Evolutionary conservation across 2,888 invertebrate genomes (phyloP), one percentile per base, ranked within the genome.

Genomic region (Drosophila mimetica): DNA sequence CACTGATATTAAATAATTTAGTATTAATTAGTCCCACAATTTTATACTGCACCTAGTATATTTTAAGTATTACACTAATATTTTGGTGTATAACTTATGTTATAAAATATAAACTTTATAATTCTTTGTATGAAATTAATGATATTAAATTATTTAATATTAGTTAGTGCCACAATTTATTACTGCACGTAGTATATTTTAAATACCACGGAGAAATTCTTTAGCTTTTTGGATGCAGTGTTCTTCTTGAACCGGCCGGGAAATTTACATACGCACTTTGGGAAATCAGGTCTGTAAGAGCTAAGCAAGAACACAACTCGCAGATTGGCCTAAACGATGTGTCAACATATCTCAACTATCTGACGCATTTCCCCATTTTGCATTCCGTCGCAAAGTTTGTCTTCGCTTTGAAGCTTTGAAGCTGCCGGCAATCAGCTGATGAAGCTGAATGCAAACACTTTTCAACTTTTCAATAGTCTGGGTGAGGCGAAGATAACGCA

Each of bases 361-460:
- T 9, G 52, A 18, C 18, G 8, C 39, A 20, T 18, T 37, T 20
- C 4, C 1, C 37, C 28, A n/a, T 9, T 47, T 25, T 6, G 34
- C 51, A 39, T 64, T 51, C 36, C 42, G 9, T 7, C n/a, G 22
- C 2, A 47, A 61, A 61, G 61, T 61, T 61, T 18, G 60, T 37
- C 60, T 44, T 36, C 20, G 25, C 44, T 25, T 25, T 5, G 4
- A 25, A n/a, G 22, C 42, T 42, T 25, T 14, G 28, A 20, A 14
- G 30, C 41, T 42, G 28, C 14, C 41, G 44, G 61, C 61, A 60
- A 60, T 60, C 60, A 60, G 37, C 60, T 36, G 60, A 25, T 47
- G 67, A 41, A 66, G 47, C 41, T 54, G 46, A 64, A 46, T 46
- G 64, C 64, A 52, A 65, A 52, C 46, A 64, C 41, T 64, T 66